Conservation (phyloP, 1,140 invertebrate genomes). For the Phenacoccus solenopsis region DNA sequence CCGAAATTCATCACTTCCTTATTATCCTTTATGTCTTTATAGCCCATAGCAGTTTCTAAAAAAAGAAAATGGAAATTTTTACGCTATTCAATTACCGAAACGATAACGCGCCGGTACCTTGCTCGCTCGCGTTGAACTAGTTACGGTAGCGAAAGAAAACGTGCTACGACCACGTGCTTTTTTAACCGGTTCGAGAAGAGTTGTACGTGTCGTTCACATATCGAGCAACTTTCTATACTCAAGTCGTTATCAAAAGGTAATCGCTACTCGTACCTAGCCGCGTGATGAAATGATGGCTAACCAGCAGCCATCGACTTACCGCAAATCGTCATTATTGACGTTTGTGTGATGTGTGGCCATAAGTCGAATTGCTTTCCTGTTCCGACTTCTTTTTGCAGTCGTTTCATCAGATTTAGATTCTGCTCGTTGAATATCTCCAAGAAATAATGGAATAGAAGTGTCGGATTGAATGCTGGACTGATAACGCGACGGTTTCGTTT, state of each 20-base stretch:
- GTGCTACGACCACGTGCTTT: neutral
- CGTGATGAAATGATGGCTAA: neutral
- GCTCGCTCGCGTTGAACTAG: neutral
- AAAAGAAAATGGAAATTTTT: neutral
- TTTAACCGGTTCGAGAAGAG: neutral
- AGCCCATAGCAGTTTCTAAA: conserved; percentile 74
- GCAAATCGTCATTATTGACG: conserved; percentile 67
- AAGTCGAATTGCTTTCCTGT: conserved; percentile 24
- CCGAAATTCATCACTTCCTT: conserved; percentile 37
- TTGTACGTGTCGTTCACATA: too few relatives aligned
- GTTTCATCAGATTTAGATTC: conserved; percentile 40
- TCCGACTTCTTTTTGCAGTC: conserved; percentile 25
- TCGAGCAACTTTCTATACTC: too few relatives aligned
- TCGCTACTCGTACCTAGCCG: neutral
- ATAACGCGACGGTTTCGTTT: conserved; percentile 46
- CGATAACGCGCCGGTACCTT: neutral
- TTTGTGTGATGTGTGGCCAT: conserved; percentile 44
- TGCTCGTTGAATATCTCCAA: conserved; percentile 57
- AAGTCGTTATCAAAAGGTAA: neutral
- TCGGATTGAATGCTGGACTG: conserved; percentile 70
- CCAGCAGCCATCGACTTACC: conserved; percentile 47
- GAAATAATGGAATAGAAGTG: conserved; percentile 63
- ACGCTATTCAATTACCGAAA: too few relatives aligned
- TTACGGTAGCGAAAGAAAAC: neutral
- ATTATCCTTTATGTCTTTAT: conserved; percentile 55